Percentiles rank a stretch among this genome's conserved stretches.
phyloP scores from a whole-genome alignment of 2,797 vertebrate genomes.

The Betta splendens region DNA sequence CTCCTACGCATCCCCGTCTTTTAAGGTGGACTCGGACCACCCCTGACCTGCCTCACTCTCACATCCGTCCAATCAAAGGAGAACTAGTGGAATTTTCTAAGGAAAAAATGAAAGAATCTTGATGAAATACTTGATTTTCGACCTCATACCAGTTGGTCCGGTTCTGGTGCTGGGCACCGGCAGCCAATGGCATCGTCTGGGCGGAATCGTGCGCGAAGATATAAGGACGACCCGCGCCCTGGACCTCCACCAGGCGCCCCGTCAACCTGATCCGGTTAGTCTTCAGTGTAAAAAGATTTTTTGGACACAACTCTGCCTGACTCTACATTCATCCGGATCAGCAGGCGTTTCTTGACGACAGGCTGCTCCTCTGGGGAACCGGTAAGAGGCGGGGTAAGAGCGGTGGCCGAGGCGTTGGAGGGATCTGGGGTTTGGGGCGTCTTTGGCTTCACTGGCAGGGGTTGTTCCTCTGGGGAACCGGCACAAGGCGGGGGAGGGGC shows the following conservation, averaged over 20 bases:
- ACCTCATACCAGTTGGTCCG: slow-evolving; percentile 32
- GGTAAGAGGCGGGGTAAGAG: neutral
- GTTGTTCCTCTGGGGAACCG: too few species aligned
- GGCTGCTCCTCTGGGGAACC: neutral
- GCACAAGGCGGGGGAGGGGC: too few species aligned
- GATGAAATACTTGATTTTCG: slow-evolving; percentile 56
- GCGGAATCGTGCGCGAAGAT: slow-evolving; percentile 43
- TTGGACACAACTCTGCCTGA: slow-evolving; percentile 61
- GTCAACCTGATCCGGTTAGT: slow-evolving; percentile 11
- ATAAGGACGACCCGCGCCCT: slow-evolving; percentile 54
- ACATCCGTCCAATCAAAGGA: slow-evolving; percentile 54
- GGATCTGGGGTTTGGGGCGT: too few species aligned
- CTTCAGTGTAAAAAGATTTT: slow-evolving; percentile 55
- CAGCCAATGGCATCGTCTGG: slow-evolving; percentile 47
- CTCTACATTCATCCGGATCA: slow-evolving; percentile 69
- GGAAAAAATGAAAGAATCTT: neutral
- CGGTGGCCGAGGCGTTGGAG: too few species aligned
- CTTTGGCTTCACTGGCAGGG: too few species aligned
- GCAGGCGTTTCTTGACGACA: slow-evolving; percentile 54
- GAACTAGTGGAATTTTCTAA: slow-evolving; percentile 5
- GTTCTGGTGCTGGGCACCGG: neutral
- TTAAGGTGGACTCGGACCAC: slow-evolving; percentile 44
- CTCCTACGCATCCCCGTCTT: slow-evolving; percentile 39
- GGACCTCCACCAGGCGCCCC: slow-evolving; percentile 11
- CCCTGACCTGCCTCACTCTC: slow-evolving; percentile 44